phyloP scores from a whole-genome alignment of 2,113 vertebrate species.

The Ia io region DNA sequence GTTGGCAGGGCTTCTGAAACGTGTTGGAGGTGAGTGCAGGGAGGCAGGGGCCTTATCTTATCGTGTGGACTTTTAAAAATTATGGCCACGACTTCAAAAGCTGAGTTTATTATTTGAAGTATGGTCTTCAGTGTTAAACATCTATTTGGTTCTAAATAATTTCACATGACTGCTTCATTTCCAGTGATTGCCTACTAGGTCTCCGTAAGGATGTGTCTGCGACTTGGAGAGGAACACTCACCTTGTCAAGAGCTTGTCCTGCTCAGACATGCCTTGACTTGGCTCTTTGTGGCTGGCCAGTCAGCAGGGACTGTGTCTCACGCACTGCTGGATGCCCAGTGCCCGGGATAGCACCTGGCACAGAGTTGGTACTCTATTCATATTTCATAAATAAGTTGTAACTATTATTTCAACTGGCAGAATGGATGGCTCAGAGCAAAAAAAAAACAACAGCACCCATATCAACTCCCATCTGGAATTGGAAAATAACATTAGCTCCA shows the following conservation, averaged over 20 bases:
- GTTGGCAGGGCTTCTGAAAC: neutral
- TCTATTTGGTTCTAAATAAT: neutral
- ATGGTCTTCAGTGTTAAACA: neutral
- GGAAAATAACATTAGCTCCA: neutral
- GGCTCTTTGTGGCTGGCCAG: neutral
- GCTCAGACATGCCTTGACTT: neutral
- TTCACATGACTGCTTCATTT: neutral
- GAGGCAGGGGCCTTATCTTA: neutral
- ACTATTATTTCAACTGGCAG: neutral
- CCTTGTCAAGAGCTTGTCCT: neutral
- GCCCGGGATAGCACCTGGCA: neutral
- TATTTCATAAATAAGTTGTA: neutral
- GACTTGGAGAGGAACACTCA: neutral
- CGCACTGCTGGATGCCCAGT: neutral
- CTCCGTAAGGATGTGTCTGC: neutral
- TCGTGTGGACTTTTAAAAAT: neutral
- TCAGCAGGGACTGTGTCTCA: neutral
- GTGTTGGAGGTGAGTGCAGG: fast-evolving
- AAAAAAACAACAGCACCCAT: neutral
- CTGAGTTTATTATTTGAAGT: neutral
- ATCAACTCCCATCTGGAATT: neutral
- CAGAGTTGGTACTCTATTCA: neutral
- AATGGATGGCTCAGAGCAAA: neutral
- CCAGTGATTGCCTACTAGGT: neutral
- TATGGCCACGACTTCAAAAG: neutral